These are phyloP conservation scores for Crenichthys baileyi DNA, from an alignment of 2,797 vertebrate species.

Conservation along the genomic window DNA sequence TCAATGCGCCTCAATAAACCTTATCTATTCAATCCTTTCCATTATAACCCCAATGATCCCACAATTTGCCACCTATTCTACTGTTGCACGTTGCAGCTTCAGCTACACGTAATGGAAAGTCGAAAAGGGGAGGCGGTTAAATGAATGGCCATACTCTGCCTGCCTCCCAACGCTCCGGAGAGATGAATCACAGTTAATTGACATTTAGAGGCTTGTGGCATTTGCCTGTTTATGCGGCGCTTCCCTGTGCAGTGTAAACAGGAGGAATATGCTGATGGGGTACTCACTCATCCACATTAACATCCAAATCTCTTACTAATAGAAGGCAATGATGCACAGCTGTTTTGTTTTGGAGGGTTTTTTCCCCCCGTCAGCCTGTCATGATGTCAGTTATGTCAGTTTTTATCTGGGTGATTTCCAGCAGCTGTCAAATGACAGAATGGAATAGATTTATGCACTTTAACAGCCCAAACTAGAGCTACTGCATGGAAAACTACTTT, in stretches of 20 bases:
- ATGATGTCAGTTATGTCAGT: constrained; percentile 41
- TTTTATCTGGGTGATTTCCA: constrained; percentile 45
- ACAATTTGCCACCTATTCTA: constrained; percentile 36
- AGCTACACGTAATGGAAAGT: constrained; percentile 32
- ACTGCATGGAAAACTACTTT: neutral
- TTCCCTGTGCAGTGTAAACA: constrained; percentile 24
- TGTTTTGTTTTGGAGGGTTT: constrained; percentile 38
- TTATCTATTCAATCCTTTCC: constrained; percentile 26
- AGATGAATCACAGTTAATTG: constrained; percentile 74
- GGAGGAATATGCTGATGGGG: constrained; percentile 50
- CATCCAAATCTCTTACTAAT: constrained; percentile 46
- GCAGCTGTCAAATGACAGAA: constrained; percentile 37
- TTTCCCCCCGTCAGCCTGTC: constrained; percentile 20
- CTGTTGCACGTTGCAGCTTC: constrained; percentile 19
- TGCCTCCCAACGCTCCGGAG: constrained; percentile 39
- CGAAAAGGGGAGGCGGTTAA: constrained; percentile 46
- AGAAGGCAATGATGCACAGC: constrained; percentile 46
- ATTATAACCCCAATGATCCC: constrained; percentile 39
- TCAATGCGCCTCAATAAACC: constrained; percentile 33
- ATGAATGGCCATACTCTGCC: constrained; percentile 44
- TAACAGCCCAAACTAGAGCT: constrained; percentile 9
- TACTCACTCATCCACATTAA: constrained; percentile 47
- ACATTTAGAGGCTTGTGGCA: constrained; percentile 75
- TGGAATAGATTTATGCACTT: neutral
- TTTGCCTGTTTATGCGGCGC: constrained; percentile 65